Evolutionary conservation across 2,797 vertebrate species (phyloP), one percentile per base, ranked within the genome.

Genomic region (Onychomys arenicola): DNA sequence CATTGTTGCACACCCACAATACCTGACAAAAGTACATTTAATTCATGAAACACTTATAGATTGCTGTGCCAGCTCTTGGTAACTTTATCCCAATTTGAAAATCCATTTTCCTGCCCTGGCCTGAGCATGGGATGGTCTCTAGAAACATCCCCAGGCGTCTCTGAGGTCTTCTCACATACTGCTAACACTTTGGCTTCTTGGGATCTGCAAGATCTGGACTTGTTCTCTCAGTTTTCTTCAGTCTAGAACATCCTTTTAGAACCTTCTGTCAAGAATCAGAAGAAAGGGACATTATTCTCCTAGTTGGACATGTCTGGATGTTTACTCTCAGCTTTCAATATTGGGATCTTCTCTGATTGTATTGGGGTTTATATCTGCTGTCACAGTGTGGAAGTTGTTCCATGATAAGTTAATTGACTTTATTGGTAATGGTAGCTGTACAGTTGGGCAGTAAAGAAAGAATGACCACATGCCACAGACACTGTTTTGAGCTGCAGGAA

Each of bases 371-470:
- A 97, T 93, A 95, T 96, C 59, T 97, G 97, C 95, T 97, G 96
- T 80, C 98, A 96, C 94, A 93, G 94, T 95, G 98, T 98, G 95
- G 97, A 93, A 97, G 97, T 92, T 98, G 97, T 97, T 97, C 98
- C 92, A 89, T 98, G 97, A 97, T 97, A 98, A 98, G 97, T 96
- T 96, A 98, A 97, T 97, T 97, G 82, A 95, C 91, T 95, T 73
- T 97, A 95, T 92, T 96, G 97, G 96, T 97, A 95, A 97, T 96
- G 97, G 97, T 29, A 97, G 95, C 40, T 2, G 2, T 83, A 90
- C 2, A 91, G 67, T 88, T 95, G 89, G 95, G 23, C 82, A 93
- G 80, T 96, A 97, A 98, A 97, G 89, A 97, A 98, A 97, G 83
- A 90, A 23, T 97, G 93, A 88, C 92, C 93, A 85, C 75, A 34